These are phyloP conservation scores for Anoplius nigerrimus DNA, from an alignment of 2,888 invertebrate genomes.

Conservation along the genomic window DNA sequence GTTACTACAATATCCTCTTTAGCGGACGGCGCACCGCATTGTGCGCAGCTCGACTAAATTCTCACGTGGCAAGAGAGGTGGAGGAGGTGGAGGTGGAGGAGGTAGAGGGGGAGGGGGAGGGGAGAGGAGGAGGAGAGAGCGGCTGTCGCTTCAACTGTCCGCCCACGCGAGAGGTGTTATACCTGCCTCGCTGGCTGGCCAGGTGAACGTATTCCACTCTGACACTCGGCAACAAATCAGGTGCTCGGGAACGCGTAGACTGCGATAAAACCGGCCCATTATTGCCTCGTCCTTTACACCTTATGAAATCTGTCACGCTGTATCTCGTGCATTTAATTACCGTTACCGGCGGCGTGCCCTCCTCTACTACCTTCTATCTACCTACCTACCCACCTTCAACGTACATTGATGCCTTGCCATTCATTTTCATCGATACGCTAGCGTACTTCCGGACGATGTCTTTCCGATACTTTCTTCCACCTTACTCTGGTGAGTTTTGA, in stretches of 20 bases:
- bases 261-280: constrained; percentile 48
- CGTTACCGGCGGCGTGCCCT: not conserved
- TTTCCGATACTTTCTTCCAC: not conserved
- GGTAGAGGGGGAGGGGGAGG: not conserved
- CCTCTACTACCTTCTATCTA: too few species aligned
- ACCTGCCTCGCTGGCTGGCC: constrained; percentile 39
- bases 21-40: constrained; percentile 32
- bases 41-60: constrained; percentile 40
- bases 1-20: constrained; percentile 29
- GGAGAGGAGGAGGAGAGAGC: constrained; percentile 19
- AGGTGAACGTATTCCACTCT: constrained; percentile 39
- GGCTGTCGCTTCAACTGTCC: constrained; percentile 48
- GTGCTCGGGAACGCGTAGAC: constrained; percentile 33
- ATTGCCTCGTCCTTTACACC: constrained; percentile 40
- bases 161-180: constrained; percentile 44
- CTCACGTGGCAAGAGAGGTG: constrained; percentile 52
- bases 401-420: not conserved
- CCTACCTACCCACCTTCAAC: not conserved
- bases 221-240: constrained; percentile 53
- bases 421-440: too few species aligned
- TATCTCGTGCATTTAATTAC: constrained; percentile 18
- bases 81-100: not conserved
- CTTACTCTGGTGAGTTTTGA: too few species aligned
- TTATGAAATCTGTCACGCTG: constrained; percentile 32
- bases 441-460: too few species aligned